Conservation (phyloP, 92 coral and sea anemone species). For the Actinostola sp. region DNA sequence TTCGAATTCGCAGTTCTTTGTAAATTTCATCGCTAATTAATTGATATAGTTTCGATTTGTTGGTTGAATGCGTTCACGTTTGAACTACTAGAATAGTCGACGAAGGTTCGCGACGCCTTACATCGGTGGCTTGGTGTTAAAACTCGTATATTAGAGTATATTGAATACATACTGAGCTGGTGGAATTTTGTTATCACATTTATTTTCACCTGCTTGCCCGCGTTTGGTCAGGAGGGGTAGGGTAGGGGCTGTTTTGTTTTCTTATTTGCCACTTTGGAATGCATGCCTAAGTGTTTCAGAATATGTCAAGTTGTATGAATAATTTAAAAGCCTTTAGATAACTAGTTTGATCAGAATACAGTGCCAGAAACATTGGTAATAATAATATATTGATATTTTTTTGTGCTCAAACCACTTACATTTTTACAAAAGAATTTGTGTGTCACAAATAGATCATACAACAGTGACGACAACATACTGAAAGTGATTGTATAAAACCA, state of each 20-base stretch:
- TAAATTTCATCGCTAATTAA: slow-evolving; percentile 7
- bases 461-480: too few relatives aligned
- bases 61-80: slow-evolving; percentile 4
- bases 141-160: background rate
- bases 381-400: too few relatives aligned
- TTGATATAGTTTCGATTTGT: background rate
- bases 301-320: too few relatives aligned
- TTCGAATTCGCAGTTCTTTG: background rate
- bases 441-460: too few relatives aligned
- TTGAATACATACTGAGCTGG: slow-evolving; percentile 5
- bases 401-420: too few relatives aligned
- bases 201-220: background rate
- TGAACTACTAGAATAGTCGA: background rate
- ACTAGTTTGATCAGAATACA: too few relatives aligned
- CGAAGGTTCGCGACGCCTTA: background rate
- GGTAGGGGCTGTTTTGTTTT: background rate
- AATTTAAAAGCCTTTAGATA: too few relatives aligned
- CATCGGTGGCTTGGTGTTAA: slow-evolving; percentile 7
- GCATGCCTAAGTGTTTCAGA: too few relatives aligned
- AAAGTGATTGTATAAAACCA: too few relatives aligned
- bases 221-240: background rate
- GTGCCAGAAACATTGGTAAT: too few relatives aligned
- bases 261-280: background rate
- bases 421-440: too few relatives aligned
- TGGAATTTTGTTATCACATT: slow-evolving; percentile 4